Evolutionary conservation across 2,113 vertebrate species (phyloP).

Genomic region (Scomber scombrus): DNA sequence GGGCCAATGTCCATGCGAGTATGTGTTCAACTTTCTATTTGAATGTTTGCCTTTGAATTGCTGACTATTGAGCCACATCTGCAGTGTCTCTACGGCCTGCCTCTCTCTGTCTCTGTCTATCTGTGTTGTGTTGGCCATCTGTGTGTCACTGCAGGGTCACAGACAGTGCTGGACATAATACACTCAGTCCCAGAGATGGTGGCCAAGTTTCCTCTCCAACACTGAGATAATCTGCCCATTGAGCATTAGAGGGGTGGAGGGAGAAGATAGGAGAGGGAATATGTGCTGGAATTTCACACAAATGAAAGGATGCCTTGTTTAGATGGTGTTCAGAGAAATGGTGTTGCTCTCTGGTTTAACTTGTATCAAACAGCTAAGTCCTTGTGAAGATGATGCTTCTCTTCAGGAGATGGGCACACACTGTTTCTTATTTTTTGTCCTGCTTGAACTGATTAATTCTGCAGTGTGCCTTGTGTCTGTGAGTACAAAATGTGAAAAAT

Average conservation of each 20-base stretch:
- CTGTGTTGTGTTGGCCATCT: slow-evolving; percentile 61
- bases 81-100: slow-evolving; percentile 21
- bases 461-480: not conserved
- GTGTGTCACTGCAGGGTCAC: slow-evolving; percentile 62
- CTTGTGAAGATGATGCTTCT: slow-evolving; percentile 3
- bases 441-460: not conserved
- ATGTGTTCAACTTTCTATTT: slow-evolving; percentile 15
- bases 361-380: slow-evolving; percentile 3
- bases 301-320: slow-evolving; percentile 63
- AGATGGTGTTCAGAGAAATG: not conserved
- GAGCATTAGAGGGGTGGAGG: slow-evolving; percentile 30
- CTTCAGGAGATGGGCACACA: not conserved
- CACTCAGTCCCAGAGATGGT: slow-evolving; percentile 24
- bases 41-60: slow-evolving; percentile 32
- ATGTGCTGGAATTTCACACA: slow-evolving; percentile 48
- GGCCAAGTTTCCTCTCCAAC: slow-evolving; percentile 62
- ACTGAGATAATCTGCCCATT: slow-evolving; percentile 65
- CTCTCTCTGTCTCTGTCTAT: slow-evolving; percentile 26
- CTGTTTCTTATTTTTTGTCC: not conserved
- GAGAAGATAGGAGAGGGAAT: slow-evolving; percentile 17
- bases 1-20: slow-evolving; percentile 11
- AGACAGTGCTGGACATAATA: slow-evolving; percentile 57
- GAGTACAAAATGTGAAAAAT: not conserved
- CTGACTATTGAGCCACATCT: slow-evolving; percentile 62
- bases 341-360: not conserved